phyloP scores from a whole-genome alignment of 2,113 vertebrate genomes.

The Charadrius vociferus region DNA sequence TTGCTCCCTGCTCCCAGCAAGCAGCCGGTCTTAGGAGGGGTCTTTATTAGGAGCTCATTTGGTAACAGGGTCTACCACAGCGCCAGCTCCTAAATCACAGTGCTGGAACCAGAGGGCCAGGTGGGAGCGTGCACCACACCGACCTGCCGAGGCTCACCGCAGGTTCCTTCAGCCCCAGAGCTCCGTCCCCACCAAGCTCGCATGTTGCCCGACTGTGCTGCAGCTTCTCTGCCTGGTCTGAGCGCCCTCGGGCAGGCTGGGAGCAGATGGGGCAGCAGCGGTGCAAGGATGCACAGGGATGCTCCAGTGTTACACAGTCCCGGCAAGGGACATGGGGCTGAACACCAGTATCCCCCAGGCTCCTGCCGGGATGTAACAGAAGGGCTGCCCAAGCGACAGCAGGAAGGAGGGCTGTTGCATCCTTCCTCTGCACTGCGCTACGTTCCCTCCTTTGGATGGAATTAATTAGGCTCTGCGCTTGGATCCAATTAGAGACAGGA shows the following conservation, averaged over 20 bases:
- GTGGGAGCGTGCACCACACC: not conserved
- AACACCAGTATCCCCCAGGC: not conserved
- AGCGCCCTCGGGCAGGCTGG: not conserved
- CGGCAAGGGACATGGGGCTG: rapidly evolving
- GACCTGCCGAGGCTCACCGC: rapidly evolving
- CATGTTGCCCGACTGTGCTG: rapidly evolving
- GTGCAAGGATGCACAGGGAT: not conserved
- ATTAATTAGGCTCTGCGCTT: not conserved
- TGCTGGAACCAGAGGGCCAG: not conserved
- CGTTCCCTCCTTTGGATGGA: not conserved
- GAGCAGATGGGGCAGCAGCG: rapidly evolving
- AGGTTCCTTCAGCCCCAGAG: not conserved
- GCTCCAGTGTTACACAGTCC: not conserved
- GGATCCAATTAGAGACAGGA: not conserved
- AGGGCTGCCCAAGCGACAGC: not conserved
- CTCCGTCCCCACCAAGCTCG: rapidly evolving
- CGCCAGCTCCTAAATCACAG: not conserved
- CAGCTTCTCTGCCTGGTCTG: not conserved
- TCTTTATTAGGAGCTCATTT: not conserved
- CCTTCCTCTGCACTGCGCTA: not conserved
- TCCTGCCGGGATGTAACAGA: not conserved
- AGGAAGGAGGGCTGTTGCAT: not conserved
- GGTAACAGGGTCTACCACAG: not conserved
- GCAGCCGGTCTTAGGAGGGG: not conserved
- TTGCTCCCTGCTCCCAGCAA: not conserved